Evolutionary conservation across 2,113 vertebrate genomes (phyloP), one percentile per base, ranked within the genome.

Genomic region (Procapra przewalskii): DNA sequence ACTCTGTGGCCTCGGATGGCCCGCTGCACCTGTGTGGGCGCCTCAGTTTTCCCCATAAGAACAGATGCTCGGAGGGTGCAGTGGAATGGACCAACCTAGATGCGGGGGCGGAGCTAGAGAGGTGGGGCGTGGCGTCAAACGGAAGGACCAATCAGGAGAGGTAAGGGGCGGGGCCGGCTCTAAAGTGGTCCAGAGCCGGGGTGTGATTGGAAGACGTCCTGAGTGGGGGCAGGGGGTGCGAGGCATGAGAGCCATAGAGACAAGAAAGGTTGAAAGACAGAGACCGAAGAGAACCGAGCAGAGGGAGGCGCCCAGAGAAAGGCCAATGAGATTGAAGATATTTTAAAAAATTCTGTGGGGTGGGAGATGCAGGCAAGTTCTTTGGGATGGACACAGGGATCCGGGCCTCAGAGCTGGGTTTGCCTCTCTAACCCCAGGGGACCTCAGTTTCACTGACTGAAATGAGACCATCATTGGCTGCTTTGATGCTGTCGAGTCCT

Each of bases 11-110:
- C 25, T 60, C 10, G 29, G 5, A 9, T 3, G 13, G 14, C 33
- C 40, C 23, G 1, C 52, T 40, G 21, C 81, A 54, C 36, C 23
- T 33, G 2, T 59, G 79, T 29, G 50, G 52, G 55, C 82, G 57
- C 87, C 82, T 93, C 86, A 3, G 48, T 59, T 67, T 91, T 29
- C 82, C 60, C 17, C 55, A 8, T 25, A 40, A 31, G 55, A 83
- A n/a, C 48, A 11, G 31, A 55, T 3, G 62, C 45, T 83, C 64
- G 0, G 3, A 33, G 16, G 13, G 21, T 2, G 25, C 43, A 33
- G 43, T 7, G 25, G 33, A 19, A 27, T 2, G 31, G 36, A 36
- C 29, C 75, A 17, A 5, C 17, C 87, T 29, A 4, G 17, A 40
- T 17, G 11, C 0, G 11, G 43, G 67, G 23, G 17, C 3, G 1